Base-by-base conservation (phyloP, 2,797 vertebrate genomes). In the Tauraco hartlaubi region DNA sequence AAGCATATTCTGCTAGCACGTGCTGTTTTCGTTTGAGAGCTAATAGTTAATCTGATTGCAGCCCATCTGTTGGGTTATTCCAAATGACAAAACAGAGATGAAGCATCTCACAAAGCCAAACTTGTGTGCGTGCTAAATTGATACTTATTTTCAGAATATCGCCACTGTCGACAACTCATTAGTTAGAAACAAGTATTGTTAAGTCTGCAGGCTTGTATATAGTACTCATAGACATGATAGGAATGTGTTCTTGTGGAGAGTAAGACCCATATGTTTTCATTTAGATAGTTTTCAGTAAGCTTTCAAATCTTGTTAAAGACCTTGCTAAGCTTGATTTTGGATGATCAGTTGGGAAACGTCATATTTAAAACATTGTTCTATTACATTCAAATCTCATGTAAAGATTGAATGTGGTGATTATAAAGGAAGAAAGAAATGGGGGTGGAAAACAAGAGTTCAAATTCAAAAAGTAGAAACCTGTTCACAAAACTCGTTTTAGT, bases 231-330 rank as follows among this genome's bases (percentile, higher is more conserved):
- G 73, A 90, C 9, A 25, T 73, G 71, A 69, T 39, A 73, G 55
- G 69, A 96, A 86, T 82, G 73, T 79, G 48, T 62, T 92, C 66
- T 86, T 78, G 17, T 84, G 58, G 62, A 86, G 51, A 31, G 7
- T 78, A 63, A 84, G 58, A 41, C 69, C 46, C 62, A 67, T 75
- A 21, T 90, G 71, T 92, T 96, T 93, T 81, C 74, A 79, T 93
- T 94, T 88, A 87, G 67, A 73, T 78, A 67, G 75, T 90, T 93
- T 95, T 92, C 74, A 82, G 31, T 84, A 84, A 88, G 74, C 62
- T 90, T 94, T 86, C 95, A 84, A 88, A 94, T 84, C 85, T 90
- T 84, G 12, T 67, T 95, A 80, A 96, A 93, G 83, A 85, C 12
- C 31, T 75, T 90, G 52, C 73, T 94, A 86, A 81, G 59, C 55